Evolutionary conservation across 2,797 vertebrate genomes (phyloP), one percentile per base, ranked within the genome.

Genomic region (Notoglanidium macrostoma): DNA sequence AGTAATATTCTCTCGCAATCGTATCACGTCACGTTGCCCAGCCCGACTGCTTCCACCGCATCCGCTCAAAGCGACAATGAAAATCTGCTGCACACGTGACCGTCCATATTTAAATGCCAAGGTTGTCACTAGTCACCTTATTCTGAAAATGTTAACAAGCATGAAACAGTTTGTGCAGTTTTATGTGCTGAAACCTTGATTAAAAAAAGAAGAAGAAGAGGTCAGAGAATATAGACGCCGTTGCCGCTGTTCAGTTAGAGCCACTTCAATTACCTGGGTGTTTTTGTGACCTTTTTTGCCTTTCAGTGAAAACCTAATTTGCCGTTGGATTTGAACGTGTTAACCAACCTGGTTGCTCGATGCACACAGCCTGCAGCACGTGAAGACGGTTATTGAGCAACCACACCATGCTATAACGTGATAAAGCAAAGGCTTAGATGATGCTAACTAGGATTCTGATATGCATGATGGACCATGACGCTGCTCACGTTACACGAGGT

Each of bases 71-170:
- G 77, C 2, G 77, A 59, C 11, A 17, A 3, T 55, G 21, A 51
- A 67, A 67, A 67, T 51, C 61, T 32, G 46, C 61, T 32, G 61
- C 61, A 51, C 44, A 67, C 17, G n/a, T 12, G 21, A 67, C 14
- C 9, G 0, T 21, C 54, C 11, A 1, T 46, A 23, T 19, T 32
- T 51, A 83, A 68, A 68, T 83, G 81, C 63, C 63, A 83, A 5
- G 1, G 46, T n/a, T 68, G 81, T 54, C 63, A 65, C 26, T 6
- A 40, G 40, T 49, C 40, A 23, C 63, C 63, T 32, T 32, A 23
- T 35, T 63, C 40, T 63, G 35, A 54, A 83, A 68, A 83, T 83
- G 81, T 68, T 83, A 83, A 83, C 81, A 83, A 68, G 63, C 81
- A 23, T 2, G 5, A 67, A 46, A 40, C 26, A 9, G 74, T 55